A percentile compares a stretch with the other conserved stretches of the same genome.
Evolutionary conservation across 2,113 vertebrate species (phyloP).

Genomic region (Marmota flaviventris): DNA sequence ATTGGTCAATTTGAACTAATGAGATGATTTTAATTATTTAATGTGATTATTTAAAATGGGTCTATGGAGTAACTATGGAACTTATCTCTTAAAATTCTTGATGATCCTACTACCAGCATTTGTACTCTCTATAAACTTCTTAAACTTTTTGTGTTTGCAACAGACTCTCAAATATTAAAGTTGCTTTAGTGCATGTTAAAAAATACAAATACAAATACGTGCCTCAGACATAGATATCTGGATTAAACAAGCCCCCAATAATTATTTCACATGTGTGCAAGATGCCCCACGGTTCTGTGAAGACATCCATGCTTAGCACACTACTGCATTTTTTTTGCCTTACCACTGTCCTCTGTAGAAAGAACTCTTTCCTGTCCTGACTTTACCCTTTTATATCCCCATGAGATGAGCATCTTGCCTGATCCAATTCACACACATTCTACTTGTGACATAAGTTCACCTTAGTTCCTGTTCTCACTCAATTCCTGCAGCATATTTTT

Average conservation of each 20-base stretch:
- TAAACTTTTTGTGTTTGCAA: neutral
- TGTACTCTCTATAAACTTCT: neutral
- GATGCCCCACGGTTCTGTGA: neutral
- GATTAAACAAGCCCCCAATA: neutral
- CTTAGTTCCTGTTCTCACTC: neutral
- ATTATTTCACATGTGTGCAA: neutral
- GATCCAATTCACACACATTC: neutral
- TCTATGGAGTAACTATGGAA: neutral
- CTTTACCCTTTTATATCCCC: neutral
- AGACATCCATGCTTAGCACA: neutral
- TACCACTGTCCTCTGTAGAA: neutral
- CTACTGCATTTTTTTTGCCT: neutral
- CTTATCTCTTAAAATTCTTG: neutral
- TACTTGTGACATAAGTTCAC: neutral
- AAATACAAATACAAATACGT: neutral
- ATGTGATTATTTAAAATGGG: neutral
- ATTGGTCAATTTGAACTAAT: neutral
- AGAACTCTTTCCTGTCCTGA: neutral
- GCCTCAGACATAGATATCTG: neutral
- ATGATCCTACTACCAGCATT: neutral
- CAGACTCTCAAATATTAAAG: neutral
- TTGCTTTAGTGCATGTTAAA: conserved; percentile 5
- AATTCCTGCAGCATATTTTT: neutral
- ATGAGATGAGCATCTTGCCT: neutral
- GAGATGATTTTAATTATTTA: neutral